These are phyloP conservation scores for Pseudococcus viburni DNA, from an alignment of 2,888 invertebrate genomes.

Conservation along the genomic window DNA sequence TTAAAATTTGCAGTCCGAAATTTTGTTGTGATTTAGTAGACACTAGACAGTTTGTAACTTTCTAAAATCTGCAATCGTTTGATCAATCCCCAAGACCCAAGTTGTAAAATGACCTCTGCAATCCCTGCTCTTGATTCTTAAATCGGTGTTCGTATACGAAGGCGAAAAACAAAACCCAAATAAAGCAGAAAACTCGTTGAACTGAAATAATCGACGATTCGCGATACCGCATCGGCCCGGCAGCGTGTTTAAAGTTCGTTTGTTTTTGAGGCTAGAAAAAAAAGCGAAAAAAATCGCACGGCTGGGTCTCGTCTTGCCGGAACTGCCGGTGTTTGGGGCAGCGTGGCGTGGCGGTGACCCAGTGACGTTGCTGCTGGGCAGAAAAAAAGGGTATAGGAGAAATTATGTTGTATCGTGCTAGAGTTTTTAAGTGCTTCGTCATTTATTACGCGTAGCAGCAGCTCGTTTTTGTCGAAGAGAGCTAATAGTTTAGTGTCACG, in stretches of 20 bases:
- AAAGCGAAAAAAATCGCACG: not conserved
- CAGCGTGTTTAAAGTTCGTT: conserved; percentile 30
- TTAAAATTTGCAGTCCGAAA: too few species aligned
- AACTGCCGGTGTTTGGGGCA: too few species aligned
- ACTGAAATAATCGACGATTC: not conserved
- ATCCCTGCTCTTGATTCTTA: too few species aligned
- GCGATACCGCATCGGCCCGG: not conserved
- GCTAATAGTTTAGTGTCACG: conserved; percentile 61
- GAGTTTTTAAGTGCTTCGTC: conserved; percentile 47
- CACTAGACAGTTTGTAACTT: too few species aligned
- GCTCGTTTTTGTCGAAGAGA: conserved; percentile 39
- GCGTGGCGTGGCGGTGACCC: not conserved
- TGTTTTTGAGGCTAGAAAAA: not conserved
- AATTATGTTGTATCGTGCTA: conserved; percentile 34
- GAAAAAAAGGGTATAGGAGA: not conserved
- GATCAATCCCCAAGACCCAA: too few species aligned
- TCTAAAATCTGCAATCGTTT: too few species aligned
- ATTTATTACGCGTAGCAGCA: conserved; percentile 41
- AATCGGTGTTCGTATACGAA: too few species aligned
- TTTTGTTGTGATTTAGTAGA: too few species aligned
- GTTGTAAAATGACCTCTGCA: too few species aligned
- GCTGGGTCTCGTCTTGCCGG: too few species aligned
- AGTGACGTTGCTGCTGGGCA: not conserved
- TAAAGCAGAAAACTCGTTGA: not conserved
- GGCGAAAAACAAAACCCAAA: not conserved